Evolutionary conservation across 1,140 invertebrate genomes (phyloP).

Genomic region (Patella vulgata): DNA sequence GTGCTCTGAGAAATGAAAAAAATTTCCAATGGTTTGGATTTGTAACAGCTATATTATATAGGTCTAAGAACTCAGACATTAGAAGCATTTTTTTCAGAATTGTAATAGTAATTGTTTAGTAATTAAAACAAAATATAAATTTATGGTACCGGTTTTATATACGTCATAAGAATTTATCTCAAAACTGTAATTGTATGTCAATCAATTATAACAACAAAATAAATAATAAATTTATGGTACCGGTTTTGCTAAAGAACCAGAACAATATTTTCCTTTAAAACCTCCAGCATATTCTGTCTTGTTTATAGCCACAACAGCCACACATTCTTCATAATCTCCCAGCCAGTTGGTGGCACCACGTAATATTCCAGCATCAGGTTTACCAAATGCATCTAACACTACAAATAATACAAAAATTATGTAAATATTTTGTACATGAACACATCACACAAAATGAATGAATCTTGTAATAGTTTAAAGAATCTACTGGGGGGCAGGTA

Average conservation of each 20-base stretch:
- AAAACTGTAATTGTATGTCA: neutral
- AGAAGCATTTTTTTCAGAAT: too few relatives aligned
- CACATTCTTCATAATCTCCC: slow-evolving; percentile 26
- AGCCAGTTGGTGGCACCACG: slow-evolving; percentile 16
- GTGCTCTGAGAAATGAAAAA: too few relatives aligned
- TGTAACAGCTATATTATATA: too few relatives aligned
- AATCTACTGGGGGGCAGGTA: too few relatives aligned
- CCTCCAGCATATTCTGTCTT: neutral
- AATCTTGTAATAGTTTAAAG: too few relatives aligned
- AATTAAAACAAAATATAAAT: neutral
- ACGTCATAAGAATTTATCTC: neutral
- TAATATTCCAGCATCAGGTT: slow-evolving; percentile 15
- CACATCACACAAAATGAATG: too few relatives aligned
- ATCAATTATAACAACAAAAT: neutral
- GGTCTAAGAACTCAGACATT: too few relatives aligned
- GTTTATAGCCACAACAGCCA: slow-evolving; percentile 1
- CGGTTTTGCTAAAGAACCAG: neutral
- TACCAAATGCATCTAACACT: slow-evolving; percentile 36
- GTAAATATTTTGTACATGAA: too few relatives aligned
- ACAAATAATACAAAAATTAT: too few relatives aligned
- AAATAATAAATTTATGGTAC: neutral
- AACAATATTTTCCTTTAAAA: slow-evolving; percentile 22
- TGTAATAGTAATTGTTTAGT: too few relatives aligned
- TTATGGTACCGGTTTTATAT: neutral
- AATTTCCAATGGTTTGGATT: too few relatives aligned